Conservation (phyloP, 2,888 invertebrate species). For the Drosophila siamana region DNA sequence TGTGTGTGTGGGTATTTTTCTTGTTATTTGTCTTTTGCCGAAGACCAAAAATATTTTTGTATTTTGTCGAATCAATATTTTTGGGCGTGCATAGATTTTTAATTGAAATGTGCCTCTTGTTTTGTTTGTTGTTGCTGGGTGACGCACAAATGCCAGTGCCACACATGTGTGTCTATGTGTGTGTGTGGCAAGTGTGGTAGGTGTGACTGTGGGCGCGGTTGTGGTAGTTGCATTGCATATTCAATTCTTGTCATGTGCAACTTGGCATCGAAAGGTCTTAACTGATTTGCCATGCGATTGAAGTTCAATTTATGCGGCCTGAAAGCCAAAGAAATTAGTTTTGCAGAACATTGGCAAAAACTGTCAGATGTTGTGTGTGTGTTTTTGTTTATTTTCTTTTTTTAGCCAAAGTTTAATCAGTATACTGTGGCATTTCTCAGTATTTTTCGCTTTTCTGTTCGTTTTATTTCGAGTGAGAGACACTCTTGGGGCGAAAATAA, state of each 20-base stretch:
- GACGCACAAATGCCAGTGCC: constrained; percentile 36
- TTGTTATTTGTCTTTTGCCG: constrained; percentile 40
- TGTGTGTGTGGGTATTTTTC: constrained; percentile 7
- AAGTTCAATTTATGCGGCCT: constrained; percentile 1
- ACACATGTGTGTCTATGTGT: constrained; percentile 26
- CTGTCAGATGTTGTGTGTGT: neutral
- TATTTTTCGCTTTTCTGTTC: neutral
- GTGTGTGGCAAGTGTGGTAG: neutral
- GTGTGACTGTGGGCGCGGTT: neutral
- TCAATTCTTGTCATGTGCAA: constrained; percentile 38
- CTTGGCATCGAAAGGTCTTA: constrained; percentile 2
- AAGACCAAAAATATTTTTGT: constrained; percentile 42
- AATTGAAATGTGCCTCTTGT: constrained; percentile 69
- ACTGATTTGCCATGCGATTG: constrained; percentile 18
- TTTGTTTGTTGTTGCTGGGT: constrained; percentile 13
- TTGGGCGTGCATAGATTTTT: constrained; percentile 73
- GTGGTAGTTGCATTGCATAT: constrained; percentile 18
- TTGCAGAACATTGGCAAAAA: constrained; percentile 2
- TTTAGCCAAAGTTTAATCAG: neutral
- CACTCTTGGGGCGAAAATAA: constrained; percentile 57
- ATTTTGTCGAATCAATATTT: constrained; percentile 52
- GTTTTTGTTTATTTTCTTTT: neutral
- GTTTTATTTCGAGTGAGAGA: constrained; percentile 17
- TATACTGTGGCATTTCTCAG: neutral
- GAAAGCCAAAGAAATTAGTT: neutral